Base-by-base conservation (phyloP, 2,888 invertebrate genomes). In the Drosophila quasianomalipes region DNA sequence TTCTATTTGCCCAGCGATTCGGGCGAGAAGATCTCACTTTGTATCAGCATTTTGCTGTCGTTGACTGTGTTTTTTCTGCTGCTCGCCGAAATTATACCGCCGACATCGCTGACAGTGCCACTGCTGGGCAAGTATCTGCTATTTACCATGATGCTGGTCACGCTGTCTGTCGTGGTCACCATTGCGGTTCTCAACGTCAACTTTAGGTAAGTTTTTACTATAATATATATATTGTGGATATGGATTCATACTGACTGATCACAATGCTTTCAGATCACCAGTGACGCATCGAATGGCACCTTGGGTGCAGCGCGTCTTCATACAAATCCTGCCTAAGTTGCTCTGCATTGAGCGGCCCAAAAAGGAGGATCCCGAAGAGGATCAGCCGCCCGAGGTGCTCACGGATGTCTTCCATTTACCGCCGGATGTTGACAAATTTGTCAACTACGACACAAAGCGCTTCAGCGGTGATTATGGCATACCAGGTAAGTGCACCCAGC, bases 1-100 rank as follows among this genome's bases (percentile, higher is more conserved):
- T 99, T 99, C 94, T 99, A 99, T 94, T 94, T 99, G 89, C 99
- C 99, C 72, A 98, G 98, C 81, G 99, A 99, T 94, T 98, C 98
- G 61, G 99, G 99, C 82, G 99, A 99, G 94, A 99, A 99, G 94
- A 98, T 99, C 89, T 98, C 99, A 76, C 96, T 99, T 80, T 98
- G 98, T 94, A 98, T 98, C 92, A 98, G 98, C 82, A 98, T 98
- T 93, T 95, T 98, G 76, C 96, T 98, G 66, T 98, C 98, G 85
- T 94, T 98, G 92, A 98, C 98, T 92, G 98, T 98, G 95, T 98
- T 98, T 95, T 98, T 98, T 95, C 95, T 98, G 92, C 95, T 98
- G 88, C 95, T 98, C 93, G 98, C 97, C 91, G 98, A 98, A 94
- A 98, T 98, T 93, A 98, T 98, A 93, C 98, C 98, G 87, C 97